Evolutionary conservation across 2,797 vertebrate species (phyloP).

Genomic region (Graptemys geographica): DNA sequence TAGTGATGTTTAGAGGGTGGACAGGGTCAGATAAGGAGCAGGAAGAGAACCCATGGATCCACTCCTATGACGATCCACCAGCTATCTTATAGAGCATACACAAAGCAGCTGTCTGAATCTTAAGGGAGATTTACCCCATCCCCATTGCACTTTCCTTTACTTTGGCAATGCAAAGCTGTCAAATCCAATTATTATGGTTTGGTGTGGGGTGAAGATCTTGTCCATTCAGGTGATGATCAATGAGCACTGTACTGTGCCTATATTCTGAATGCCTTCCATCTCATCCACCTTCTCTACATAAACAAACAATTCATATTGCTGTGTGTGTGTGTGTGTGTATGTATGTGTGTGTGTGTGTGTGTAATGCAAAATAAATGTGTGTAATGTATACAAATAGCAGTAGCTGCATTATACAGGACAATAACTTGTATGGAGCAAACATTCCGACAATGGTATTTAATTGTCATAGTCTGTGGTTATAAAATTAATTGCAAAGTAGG

Average conservation of each 20-base stretch:
- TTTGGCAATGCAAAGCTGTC: not conserved
- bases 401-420: not conserved
- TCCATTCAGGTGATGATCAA: not conserved
- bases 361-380: not conserved
- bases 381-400: not conserved
- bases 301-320: not conserved
- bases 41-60: not conserved
- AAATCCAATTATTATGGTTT: not conserved
- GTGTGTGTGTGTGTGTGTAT: no score
- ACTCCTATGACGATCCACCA: not conserved
- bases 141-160: no score
- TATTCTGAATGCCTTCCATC: not conserved
- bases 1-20: not conserved
- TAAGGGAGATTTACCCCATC: no score
- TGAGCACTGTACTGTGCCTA: not conserved
- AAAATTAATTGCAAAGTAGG: not conserved
- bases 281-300: not conserved
- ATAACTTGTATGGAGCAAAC: not conserved
- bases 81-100: no score
- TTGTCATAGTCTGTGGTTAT: not conserved
- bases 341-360: not conserved
- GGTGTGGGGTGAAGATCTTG: not conserved
- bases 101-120: no score
- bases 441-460: no score
- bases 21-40: not conserved